These are phyloP conservation scores for Drosophila pectinifera DNA, from an alignment of 1,140 invertebrate genomes.

Conservation along the genomic window DNA sequence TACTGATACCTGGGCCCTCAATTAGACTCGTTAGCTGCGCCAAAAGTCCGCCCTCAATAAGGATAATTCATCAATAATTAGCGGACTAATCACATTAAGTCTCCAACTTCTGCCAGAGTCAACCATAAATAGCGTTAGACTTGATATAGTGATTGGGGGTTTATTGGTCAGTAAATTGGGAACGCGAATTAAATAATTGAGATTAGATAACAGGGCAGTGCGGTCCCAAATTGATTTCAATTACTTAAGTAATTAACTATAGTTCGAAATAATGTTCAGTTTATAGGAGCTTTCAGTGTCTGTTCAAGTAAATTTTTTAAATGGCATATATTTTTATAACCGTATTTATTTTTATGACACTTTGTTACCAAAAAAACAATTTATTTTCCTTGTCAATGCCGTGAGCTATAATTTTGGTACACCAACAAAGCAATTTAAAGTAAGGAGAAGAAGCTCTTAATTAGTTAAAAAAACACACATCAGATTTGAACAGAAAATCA, in stretches of 20 bases:
- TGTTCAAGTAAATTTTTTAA: background rate
- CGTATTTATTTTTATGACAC: background rate
- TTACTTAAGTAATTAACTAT: slow-evolving; percentile 1
- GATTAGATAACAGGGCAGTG: slow-evolving; percentile 6
- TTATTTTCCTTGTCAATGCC: background rate
- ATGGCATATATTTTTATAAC: background rate
- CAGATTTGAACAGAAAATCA: background rate
- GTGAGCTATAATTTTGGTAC: background rate
- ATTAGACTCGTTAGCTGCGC: slow-evolving; percentile 46
- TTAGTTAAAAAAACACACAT: background rate
- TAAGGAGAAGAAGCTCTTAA: background rate
- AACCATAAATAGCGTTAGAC: slow-evolving; percentile 15
- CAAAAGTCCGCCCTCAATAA: slow-evolving; percentile 58
- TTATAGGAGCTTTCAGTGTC: background rate
- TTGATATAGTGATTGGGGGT: background rate
- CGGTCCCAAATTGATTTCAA: background rate
- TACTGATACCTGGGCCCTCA: slow-evolving; percentile 44
- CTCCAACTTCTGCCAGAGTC: slow-evolving; percentile 18
- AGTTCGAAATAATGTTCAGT: background rate
- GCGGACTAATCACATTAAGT: slow-evolving; percentile 25
- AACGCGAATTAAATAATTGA: background rate
- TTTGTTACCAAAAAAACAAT: no score
- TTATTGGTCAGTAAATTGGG: slow-evolving; percentile 2
- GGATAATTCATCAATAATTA: slow-evolving; percentile 59
- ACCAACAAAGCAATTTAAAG: background rate